Evolutionary conservation across 2,888 invertebrate species (phyloP), one percentile per base, ranked within the genome.

Genomic region (Apotomis betuletana): DNA sequence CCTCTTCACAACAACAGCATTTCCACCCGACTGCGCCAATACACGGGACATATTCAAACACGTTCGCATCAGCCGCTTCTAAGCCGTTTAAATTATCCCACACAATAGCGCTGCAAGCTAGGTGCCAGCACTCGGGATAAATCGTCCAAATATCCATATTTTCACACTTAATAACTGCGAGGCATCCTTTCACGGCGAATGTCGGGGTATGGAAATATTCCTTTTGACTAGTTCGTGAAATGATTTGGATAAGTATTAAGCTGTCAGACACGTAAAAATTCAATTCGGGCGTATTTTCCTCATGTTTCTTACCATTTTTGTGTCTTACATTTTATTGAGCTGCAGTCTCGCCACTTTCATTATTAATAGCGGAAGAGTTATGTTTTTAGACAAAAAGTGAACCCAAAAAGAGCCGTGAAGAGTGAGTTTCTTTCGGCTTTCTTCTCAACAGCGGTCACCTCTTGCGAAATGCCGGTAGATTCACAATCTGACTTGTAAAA

Each of bases 71-170:
- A 57, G 41, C 71, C 60, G 38, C 57, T 41, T 61, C 57, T 54
- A 63, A 67, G 58, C 72, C 68, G 68, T 72, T 72, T 72, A 72
- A 72, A 72, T 72, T 72, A 68, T 72, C 63, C 49, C 38, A 62
- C 72, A 68, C 72, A 72, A 72, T 71, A 44, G 62, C 65, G 38
- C 54, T 59, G 62, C 63, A 15, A 55, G 62, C 54, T 63, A 59
- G 67, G 49, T 55, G 61, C 54, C 70, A 75, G 70, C 77, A 76
- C 76, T 79, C 73, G 75, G 74, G 73, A 74, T 77, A 79, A 79
- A 78, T 78, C 79, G 76, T 57, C 78, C 75, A 75, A 74, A 76
- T 79, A 77, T 79, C 70, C 78, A 79, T 79, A 78, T 79, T 79
- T 76, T 77, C 77, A 79, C 78, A 76, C 68, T 67, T 61, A 67